These are phyloP conservation scores for Scortum barcoo DNA, from an alignment of 2,113 vertebrate species.

Conservation along the genomic window DNA sequence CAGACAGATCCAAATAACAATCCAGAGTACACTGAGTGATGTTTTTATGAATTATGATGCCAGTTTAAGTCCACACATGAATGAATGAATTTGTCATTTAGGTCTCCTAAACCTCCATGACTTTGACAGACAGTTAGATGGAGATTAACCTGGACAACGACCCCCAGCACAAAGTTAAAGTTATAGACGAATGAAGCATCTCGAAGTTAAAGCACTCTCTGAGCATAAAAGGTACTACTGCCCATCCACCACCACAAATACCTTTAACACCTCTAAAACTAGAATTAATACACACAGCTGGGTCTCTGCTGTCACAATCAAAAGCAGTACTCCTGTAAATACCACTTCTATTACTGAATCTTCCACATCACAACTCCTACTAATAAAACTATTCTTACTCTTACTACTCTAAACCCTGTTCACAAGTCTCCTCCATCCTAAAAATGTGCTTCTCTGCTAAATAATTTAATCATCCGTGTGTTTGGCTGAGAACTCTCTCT, in stretches of 20 bases:
- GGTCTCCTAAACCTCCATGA: too few species aligned
- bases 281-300: background rate
- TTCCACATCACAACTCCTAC: background rate
- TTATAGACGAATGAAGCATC: too few species aligned
- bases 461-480: constrained; percentile 34
- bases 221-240: too few species aligned
- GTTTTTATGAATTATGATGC: too few species aligned
- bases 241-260: background rate
- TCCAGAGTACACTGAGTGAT: too few species aligned
- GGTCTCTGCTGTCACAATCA: background rate
- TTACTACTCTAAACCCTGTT: background rate
- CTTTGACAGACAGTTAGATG: too few species aligned
- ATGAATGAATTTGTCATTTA: too few species aligned
- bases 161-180: background rate
- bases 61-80: too few species aligned
- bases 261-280: background rate
- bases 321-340: background rate
- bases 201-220: too few species aligned
- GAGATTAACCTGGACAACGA: too few species aligned
- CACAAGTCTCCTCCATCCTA: background rate
- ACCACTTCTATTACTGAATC: background rate
- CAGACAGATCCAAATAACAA: too few species aligned
- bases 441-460: constrained; percentile 26
- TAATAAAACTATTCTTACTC: background rate
- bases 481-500: constrained; percentile 13